These are phyloP conservation scores for Cosmopolites sordidus DNA, from an alignment of 2,888 invertebrate species.

Conservation along the genomic window DNA sequence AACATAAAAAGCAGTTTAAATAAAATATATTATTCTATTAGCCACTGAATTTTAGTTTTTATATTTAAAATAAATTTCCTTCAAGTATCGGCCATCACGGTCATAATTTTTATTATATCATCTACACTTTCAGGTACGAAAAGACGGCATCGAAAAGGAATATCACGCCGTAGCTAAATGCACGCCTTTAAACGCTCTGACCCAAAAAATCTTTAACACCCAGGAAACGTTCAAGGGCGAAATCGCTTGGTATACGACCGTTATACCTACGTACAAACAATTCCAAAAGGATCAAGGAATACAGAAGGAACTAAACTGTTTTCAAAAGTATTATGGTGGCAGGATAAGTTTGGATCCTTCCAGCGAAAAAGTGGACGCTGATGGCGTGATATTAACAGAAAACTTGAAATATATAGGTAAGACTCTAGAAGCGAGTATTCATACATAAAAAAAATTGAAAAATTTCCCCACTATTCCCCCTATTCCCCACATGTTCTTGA, in stretches of 20 bases:
- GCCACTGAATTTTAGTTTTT: no score
- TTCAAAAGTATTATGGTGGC: conserved; percentile 36
- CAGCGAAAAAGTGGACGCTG: conserved; percentile 46
- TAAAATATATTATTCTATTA: no score
- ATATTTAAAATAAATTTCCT: no score
- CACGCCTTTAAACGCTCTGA: conserved; percentile 14
- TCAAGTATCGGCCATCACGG: no score
- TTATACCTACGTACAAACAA: conserved; percentile 47
- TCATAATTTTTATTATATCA: not conserved
- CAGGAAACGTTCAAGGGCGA: conserved; percentile 52
- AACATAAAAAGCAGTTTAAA: no score
- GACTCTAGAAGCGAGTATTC: no score
- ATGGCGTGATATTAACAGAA: conserved; percentile 53
- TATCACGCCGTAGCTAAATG: conserved; percentile 25
- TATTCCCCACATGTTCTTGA: no score
- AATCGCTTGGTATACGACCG: conserved; percentile 49
- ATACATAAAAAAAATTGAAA: no score
- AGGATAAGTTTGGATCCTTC: conserved; percentile 29
- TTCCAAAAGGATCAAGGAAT: conserved; percentile 49
- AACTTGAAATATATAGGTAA: conserved; percentile 48
- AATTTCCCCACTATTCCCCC: no score
- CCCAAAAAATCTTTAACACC: conserved; percentile 49
- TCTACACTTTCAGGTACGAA: conserved; percentile 9
- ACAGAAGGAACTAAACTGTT: conserved; percentile 43
- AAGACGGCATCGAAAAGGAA: conserved; percentile 8